phyloP scores from a whole-genome alignment of 2,797 vertebrate genomes.

The Linurgus olivaceus region DNA sequence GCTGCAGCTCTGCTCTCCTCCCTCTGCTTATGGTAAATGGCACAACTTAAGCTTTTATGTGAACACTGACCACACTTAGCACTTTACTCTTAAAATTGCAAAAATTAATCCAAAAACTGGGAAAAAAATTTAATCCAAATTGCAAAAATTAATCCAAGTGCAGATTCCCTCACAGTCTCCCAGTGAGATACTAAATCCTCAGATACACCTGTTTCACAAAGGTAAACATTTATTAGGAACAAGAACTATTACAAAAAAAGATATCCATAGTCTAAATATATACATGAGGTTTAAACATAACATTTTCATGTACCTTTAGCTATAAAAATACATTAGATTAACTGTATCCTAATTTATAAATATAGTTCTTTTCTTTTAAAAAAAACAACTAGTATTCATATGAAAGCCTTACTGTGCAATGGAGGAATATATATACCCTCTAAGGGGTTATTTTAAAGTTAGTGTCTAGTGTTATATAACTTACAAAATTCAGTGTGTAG shows the following conservation, averaged over 20 bases:
- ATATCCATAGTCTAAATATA: slow-evolving; percentile 75
- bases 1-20: background rate
- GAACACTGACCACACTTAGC: background rate
- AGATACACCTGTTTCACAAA: slow-evolving; percentile 24
- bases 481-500: slow-evolving; percentile 77
- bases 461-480: slow-evolving; percentile 69
- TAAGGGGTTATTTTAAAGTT: slow-evolving; percentile 62
- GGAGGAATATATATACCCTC: slow-evolving; percentile 64
- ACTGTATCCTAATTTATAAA: slow-evolving; percentile 80
- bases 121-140: background rate
- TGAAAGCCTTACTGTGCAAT: slow-evolving; percentile 75
- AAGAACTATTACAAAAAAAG: slow-evolving; percentile 71
- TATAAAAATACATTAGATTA: slow-evolving; percentile 82
- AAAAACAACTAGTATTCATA: slow-evolving; percentile 72
- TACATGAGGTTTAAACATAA: slow-evolving; percentile 77
- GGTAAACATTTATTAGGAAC: slow-evolving; percentile 72
- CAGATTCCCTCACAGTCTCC: background rate
- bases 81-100: background rate
- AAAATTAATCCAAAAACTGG: background rate
- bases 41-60: background rate
- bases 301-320: slow-evolving; percentile 76
- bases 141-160: background rate
- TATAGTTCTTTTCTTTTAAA: slow-evolving; percentile 63
- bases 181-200: background rate
- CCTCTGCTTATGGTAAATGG: background rate